Evolutionary conservation across 2,113 vertebrate species (phyloP), one percentile per base, ranked within the genome.

Genomic region (Ptilonorhynchus violaceus): DNA sequence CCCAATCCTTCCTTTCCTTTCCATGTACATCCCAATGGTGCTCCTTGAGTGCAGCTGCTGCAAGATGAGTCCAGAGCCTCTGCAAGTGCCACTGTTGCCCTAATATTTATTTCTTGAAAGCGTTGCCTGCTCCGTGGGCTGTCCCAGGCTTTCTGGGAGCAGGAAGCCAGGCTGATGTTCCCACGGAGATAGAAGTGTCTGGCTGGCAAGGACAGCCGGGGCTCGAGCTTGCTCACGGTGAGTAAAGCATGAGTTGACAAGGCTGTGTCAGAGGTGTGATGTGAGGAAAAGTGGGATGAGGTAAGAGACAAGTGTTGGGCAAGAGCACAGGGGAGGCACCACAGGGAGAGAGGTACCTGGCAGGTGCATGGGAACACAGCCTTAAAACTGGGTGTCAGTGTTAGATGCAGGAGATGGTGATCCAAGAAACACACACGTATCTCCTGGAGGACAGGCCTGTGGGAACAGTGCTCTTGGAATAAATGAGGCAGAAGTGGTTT

Each of bases 281-380:
- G 52, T 8, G 77, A 85, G 47, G 39, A 89, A 37, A 87, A 82
- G 83, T 15, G 72, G 60, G 68, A 52, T 91, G 94, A 88, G 56
- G 69, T 56, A 73, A 90, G 62, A 94, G 84, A 33, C 70, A 27
- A 58, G 64, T 77, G 89, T 94, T 95, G 74, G 52, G 91, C 89
- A 97, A 95, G 77, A 76, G 76, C 49, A 75, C 53, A 21, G 74
- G 73, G 84, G 11, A 11, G 53, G 30, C 23, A 52, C 37, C 10
- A 3, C 28, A 10, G 52, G 56, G 56, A 81, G 19, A 87, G 33
- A 78, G 63, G 41, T 28, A 7, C 20, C 88, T 84, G 66, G 70
- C 85, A 92, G 88, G 72, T 94, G 92, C 55, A 69, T 64, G 88
- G 73, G 67, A 66, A 58, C 74, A 17, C 35, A 74, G 59, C 66